Evolutionary conservation across 2,113 vertebrate species (phyloP).

Genomic region (Nyctibius bracteatus): DNA sequence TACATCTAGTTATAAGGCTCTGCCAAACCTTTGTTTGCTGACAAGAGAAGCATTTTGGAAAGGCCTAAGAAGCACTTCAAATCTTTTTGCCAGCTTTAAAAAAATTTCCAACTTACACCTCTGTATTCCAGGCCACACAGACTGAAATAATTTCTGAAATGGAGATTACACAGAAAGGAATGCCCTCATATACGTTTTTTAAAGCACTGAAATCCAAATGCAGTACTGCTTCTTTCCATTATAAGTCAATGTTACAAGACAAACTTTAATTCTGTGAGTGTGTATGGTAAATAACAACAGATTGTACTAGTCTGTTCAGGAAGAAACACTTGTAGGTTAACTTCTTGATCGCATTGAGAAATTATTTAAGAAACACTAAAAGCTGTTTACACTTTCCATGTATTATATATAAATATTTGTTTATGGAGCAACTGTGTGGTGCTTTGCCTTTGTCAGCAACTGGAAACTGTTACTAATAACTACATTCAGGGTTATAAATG

Average conservation of each 20-base stretch:
- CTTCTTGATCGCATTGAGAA: constrained; percentile 50
- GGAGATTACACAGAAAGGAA: neutral
- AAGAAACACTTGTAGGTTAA: constrained; percentile 64
- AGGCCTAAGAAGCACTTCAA: neutral
- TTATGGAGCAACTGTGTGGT: constrained; percentile 56
- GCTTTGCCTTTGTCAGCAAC: constrained; percentile 58
- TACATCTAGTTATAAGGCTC: neutral
- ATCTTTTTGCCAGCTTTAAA: constrained; percentile 1
- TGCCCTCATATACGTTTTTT: neutral
- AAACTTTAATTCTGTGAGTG: neutral
- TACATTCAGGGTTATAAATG: constrained; percentile 41
- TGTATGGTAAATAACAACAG: neutral
- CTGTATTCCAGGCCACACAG: constrained; percentile 38
- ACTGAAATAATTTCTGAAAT: constrained; percentile 28
- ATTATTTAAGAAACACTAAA: constrained; percentile 59
- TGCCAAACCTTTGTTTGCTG: constrained; percentile 28
- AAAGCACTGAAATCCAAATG: constrained; percentile 9
- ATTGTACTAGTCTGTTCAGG: constrained; percentile 13
- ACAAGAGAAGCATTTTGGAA: constrained; percentile 17
- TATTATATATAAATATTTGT: constrained; percentile 61
- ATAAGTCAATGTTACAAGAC: neutral
- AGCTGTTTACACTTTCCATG: constrained; percentile 51
- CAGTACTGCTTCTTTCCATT: constrained; percentile 3
- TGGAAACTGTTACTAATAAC: constrained; percentile 45
- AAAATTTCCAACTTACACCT: neutral